Conservation (phyloP, 2,888 invertebrate species). For the Caenorhabditis becei region DNA sequence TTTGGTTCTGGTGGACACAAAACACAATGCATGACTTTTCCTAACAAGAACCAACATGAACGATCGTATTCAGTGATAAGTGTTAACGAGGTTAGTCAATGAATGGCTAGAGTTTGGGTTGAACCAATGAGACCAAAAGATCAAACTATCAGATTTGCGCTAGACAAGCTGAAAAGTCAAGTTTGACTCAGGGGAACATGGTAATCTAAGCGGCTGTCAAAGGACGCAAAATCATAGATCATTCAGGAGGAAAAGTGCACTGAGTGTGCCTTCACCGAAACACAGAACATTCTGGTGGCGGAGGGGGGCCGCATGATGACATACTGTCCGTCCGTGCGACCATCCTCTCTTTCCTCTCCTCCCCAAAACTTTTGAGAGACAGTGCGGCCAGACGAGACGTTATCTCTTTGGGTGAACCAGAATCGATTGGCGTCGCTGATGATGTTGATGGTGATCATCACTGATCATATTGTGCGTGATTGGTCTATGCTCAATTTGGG, state of each 20-base stretch:
- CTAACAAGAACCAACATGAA: too few species aligned
- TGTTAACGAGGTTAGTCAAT: too few species aligned
- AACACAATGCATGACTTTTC: too few species aligned
- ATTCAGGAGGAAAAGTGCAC: background rate
- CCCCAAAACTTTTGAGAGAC: constrained; percentile 13
- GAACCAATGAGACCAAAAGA: too few species aligned
- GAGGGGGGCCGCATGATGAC: constrained; percentile 34
- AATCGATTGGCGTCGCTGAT: constrained; percentile 29
- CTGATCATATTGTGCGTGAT: background rate
- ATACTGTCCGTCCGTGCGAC: constrained; percentile 30
- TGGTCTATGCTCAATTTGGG: background rate
- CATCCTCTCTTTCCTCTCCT: constrained; percentile 1
- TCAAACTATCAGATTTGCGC: too few species aligned
- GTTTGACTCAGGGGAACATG: too few species aligned
- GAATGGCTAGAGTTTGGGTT: too few species aligned
- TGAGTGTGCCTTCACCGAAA: constrained; percentile 19
- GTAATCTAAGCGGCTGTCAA: too few species aligned
- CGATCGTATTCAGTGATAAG: too few species aligned
- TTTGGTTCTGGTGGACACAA: too few species aligned
- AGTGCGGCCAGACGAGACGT: constrained; percentile 16
- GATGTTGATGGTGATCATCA: constrained; percentile 14
- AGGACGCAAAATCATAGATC: constrained; percentile 3
- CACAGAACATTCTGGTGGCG: constrained; percentile 29
- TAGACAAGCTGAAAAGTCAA: too few species aligned
- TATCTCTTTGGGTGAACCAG: constrained; percentile 38